phyloP scores from a whole-genome alignment of 2,113 vertebrate species.

The Antennarius striatus region DNA sequence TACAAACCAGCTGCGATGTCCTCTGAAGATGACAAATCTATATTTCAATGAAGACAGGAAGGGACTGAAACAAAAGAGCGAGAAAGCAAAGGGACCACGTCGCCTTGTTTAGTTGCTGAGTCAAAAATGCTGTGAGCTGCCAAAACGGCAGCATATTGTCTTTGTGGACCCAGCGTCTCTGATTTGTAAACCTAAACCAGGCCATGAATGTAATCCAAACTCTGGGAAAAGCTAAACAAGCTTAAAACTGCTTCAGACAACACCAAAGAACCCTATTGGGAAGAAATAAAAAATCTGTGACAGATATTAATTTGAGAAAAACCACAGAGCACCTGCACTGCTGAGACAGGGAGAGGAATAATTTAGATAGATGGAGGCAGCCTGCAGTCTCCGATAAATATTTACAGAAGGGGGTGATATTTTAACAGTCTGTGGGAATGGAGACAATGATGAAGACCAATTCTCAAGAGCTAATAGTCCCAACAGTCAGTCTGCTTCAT shows the following conservation, averaged over 20 bases:
- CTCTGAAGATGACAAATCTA: constrained; percentile 29
- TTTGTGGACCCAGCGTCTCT: constrained; percentile 45
- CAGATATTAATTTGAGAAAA: constrained; percentile 16
- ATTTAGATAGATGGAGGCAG: constrained; percentile 12
- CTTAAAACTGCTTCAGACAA: constrained; percentile 19
- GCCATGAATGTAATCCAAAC: constrained; percentile 23
- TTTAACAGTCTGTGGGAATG: constrained; percentile 16
- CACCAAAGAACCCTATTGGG: constrained; percentile 3
- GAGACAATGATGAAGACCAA: background rate
- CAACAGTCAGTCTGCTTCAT: background rate
- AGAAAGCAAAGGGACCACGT: background rate
- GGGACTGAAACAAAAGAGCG: constrained; percentile 3
- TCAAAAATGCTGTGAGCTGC: constrained; percentile 24
- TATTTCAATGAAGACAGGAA: constrained; percentile 1
- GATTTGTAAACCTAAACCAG: constrained; percentile 37
- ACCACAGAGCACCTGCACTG: constrained; percentile 9
- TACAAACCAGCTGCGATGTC: constrained; percentile 33
- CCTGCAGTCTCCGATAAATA: constrained; percentile 34
- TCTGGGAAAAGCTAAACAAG: constrained; percentile 44
- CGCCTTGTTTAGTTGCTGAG: background rate
- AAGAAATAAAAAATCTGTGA: constrained; percentile 12
- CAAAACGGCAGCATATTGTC: constrained; percentile 54
- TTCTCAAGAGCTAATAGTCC: constrained; percentile 7
- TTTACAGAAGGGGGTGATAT: constrained; percentile 42
- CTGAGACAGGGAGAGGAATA: background rate